A percentile compares a stretch with the other conserved stretches of the same genome.
phyloP scores from a whole-genome alignment of 1,140 invertebrate species.

The Maniola jurtina region DNA sequence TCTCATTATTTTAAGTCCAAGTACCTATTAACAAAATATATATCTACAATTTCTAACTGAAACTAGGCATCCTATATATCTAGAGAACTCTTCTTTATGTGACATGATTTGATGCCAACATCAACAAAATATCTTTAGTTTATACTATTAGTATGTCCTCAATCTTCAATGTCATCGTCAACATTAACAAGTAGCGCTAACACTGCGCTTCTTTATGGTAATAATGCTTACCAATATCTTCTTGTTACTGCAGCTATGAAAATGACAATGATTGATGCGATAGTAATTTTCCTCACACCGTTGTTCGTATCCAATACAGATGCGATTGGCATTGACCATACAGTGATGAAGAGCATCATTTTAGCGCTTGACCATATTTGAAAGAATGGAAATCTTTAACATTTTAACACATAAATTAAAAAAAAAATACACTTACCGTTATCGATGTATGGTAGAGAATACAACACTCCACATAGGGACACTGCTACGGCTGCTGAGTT shows the following conservation, averaged over 20 bases:
- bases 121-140: too few relatives aligned
- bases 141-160: neutral
- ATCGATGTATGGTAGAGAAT: conserved; percentile 48
- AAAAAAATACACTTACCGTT: conserved; percentile 53
- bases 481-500: conserved; percentile 55
- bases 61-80: too few relatives aligned
- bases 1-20: too few relatives aligned
- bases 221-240: conserved; percentile 18
- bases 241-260: conserved; percentile 57
- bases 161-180: neutral
- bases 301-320: conserved; percentile 72
- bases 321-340: conserved; percentile 48
- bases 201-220: conserved; percentile 14
- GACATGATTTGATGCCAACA: too few relatives aligned
- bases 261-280: conserved; percentile 69
- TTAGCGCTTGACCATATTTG: conserved; percentile 33
- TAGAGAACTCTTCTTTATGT: too few relatives aligned
- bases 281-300: conserved; percentile 67
- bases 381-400: conserved; percentile 39
- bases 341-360: conserved; percentile 34
- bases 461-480: conserved; percentile 64
- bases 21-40: too few relatives aligned
- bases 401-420: neutral
- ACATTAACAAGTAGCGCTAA: conserved; percentile 7
- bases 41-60: too few relatives aligned